phyloP scores from a whole-genome alignment of 2,888 invertebrate genomes.

The Proisotoma minuta region DNA sequence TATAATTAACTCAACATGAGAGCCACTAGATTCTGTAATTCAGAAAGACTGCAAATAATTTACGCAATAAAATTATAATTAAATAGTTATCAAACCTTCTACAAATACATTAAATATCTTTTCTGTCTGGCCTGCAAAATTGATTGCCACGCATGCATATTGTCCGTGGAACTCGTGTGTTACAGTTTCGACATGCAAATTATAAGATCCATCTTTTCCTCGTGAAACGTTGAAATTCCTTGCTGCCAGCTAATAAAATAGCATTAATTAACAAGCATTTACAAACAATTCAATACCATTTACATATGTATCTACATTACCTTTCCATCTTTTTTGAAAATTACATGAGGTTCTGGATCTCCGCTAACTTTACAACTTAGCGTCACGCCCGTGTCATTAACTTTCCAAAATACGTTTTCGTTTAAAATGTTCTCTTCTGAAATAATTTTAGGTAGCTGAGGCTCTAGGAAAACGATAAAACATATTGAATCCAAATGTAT shows the following conservation, averaged over 20 bases:
- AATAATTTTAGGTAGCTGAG: too few species aligned
- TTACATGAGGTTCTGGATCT: background rate
- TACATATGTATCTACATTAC: slow-evolving; percentile 1
- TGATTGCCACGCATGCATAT: slow-evolving; percentile 15
- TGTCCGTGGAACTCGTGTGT: slow-evolving; percentile 21
- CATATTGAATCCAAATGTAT: too few species aligned
- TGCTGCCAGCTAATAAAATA: background rate
- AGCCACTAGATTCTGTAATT: background rate
- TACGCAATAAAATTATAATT: background rate
- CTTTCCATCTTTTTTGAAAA: slow-evolving; percentile 9
- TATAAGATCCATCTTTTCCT: background rate
- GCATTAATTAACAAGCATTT: background rate
- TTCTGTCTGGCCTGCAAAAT: slow-evolving; percentile 4
- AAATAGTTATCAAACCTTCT: slow-evolving; percentile 3
- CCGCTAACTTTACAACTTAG: slow-evolving; percentile 12
- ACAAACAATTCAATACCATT: background rate
- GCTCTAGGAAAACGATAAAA: too few species aligned
- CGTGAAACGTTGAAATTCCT: background rate
- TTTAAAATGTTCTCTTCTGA: too few species aligned
- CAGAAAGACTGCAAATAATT: too few species aligned
- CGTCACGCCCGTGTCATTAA: background rate
- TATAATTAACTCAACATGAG: background rate
- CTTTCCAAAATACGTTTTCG: slow-evolving; percentile 3
- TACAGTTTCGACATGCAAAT: background rate
- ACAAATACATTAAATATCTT: slow-evolving; percentile 18